Evolutionary conservation across 2,888 invertebrate species (phyloP).

Genomic region (Trichogramma evanescens): DNA sequence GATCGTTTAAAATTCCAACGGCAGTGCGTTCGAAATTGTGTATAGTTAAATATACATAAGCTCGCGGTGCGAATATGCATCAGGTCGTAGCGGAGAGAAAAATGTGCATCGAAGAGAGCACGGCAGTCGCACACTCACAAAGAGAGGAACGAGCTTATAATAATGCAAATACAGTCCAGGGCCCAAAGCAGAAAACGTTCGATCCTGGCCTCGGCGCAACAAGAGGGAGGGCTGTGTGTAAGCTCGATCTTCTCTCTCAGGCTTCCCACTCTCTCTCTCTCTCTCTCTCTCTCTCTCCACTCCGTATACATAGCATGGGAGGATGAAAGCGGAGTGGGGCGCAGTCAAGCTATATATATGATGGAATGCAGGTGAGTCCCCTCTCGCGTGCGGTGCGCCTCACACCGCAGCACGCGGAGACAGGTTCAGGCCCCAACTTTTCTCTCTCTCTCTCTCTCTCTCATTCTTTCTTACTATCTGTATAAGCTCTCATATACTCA

Average conservation of each 20-base stretch:
- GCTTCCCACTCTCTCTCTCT: slow-evolving; percentile 21
- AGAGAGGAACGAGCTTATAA: slow-evolving; percentile 14
- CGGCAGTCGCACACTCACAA: neutral
- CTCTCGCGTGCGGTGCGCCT: slow-evolving; percentile 5
- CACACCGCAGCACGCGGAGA: slow-evolving; percentile 45
- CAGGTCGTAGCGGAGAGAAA: too few species aligned
- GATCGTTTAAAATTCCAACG: too few species aligned
- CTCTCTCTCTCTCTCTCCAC: slow-evolving; percentile 16
- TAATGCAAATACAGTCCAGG: slow-evolving; percentile 3
- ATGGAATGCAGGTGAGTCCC: slow-evolving; percentile 45
- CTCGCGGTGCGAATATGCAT: too few species aligned
- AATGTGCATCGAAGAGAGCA: neutral
- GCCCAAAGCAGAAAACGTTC: slow-evolving; percentile 26
- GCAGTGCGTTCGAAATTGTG: too few species aligned
- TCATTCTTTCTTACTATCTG: neutral
- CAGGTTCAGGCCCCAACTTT: slow-evolving; percentile 44
- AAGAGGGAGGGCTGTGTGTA: slow-evolving; percentile 14
- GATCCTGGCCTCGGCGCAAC: slow-evolving; percentile 25
- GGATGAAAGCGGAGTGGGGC: too few species aligned
- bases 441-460: slow-evolving; percentile 19
- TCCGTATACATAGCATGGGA: neutral
- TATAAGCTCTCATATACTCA: neutral
- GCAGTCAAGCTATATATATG: slow-evolving; percentile 22
- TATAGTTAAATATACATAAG: too few species aligned
- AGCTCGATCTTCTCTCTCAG: neutral